Conservation (phyloP, 1,140 invertebrate genomes). For the Apis mellifera region Amel_HAv3.1 CM009940.2:4704501-4705000, state of each 20-base stretch:
- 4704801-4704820: constrained; percentile 17
- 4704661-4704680: too few species aligned
- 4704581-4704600: too few species aligned
- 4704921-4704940: constrained; percentile 29
- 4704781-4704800: constrained; percentile 38
- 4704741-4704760: not conserved
- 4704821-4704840: constrained; percentile 9
- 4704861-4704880: constrained; percentile 20
- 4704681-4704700: not conserved
- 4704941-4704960: constrained; percentile 28
- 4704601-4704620: too few species aligned
- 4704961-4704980: constrained; percentile 29
- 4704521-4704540: too few species aligned
- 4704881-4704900: constrained; percentile 44
- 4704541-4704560: too few species aligned
- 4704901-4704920: constrained; percentile 11
- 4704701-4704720: not conserved
- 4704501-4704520: not conserved
- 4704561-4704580: too few species aligned
- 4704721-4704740: too few species aligned
- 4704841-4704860: constrained; percentile 34
- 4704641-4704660: too few species aligned
- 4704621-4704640: too few species aligned
- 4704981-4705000: not conserved
- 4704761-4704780: not conserved